Evolutionary conservation across 2,113 vertebrate genomes (phyloP).

Genomic region (Cairina moschata): DNA sequence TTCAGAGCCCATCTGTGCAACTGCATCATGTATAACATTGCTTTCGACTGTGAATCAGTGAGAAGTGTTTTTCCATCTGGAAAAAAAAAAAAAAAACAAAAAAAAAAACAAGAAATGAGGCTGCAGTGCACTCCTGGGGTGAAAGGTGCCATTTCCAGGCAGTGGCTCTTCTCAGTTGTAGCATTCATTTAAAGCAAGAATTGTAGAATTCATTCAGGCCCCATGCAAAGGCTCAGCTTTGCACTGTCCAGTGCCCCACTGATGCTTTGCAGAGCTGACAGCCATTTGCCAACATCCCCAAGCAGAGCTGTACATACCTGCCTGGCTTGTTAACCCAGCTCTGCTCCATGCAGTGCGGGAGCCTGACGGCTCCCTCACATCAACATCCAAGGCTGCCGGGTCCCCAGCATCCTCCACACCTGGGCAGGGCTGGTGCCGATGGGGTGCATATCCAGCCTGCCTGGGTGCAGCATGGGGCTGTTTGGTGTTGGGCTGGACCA

Average conservation of each 20-base stretch:
- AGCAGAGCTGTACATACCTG: rapidly evolving
- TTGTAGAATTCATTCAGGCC: neutral
- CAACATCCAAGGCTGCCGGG: too few relatives aligned
- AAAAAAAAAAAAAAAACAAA: neutral
- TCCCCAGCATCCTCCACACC: neutral
- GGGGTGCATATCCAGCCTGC: neutral
- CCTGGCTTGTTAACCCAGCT: neutral
- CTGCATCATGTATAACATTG: neutral
- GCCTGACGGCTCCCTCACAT: neutral
- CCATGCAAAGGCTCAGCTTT: neutral
- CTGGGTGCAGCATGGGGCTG: rapidly evolving
- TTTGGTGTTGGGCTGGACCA: neutral
- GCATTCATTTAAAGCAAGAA: neutral
- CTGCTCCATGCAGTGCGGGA: rapidly evolving
- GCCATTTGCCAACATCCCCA: rapidly evolving
- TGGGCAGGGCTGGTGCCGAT: neutral
- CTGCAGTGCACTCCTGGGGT: neutral
- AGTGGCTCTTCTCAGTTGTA: neutral
- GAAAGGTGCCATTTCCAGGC: neutral
- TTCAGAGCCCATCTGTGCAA: neutral
- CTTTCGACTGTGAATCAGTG: neutral
- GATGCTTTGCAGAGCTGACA: neutral
- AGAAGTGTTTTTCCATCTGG: neutral
- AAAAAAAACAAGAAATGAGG: neutral
- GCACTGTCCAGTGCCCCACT: neutral